These are phyloP conservation scores for Zaprionus africanus DNA, from an alignment of 1,140 invertebrate genomes.

Conservation along the genomic window DNA sequence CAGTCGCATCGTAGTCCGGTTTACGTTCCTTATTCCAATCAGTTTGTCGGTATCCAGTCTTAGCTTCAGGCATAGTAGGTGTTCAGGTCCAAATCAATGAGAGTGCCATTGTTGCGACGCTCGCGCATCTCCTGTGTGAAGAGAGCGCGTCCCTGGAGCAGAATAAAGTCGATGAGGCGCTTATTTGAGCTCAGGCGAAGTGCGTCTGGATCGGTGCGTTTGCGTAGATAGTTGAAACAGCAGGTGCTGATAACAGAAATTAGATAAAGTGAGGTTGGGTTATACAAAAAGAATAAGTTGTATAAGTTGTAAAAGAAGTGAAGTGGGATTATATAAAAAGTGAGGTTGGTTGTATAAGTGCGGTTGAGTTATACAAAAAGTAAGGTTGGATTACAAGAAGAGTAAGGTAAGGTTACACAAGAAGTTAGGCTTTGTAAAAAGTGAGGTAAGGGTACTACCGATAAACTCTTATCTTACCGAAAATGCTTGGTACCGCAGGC, in stretches of 20 bases:
- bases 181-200: slow-evolving; percentile 71
- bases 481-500: slow-evolving; percentile 86
- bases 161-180: slow-evolving; percentile 78
- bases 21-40: slow-evolving; percentile 13
- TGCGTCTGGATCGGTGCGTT: slow-evolving; percentile 71
- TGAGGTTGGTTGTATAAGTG: background rate
- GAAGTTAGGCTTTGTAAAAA: too few species aligned
- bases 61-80: slow-evolving; percentile 60
- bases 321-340: background rate
- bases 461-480: slow-evolving; percentile 55
- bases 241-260: slow-evolving; percentile 56
- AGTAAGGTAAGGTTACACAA: too few species aligned
- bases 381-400: background rate
- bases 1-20: slow-evolving; percentile 40
- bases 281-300: too few species aligned
- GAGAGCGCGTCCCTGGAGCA: slow-evolving; percentile 73
- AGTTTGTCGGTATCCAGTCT: background rate
- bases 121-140: slow-evolving; percentile 69
- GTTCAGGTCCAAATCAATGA: slow-evolving; percentile 64
- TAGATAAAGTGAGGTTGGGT: background rate
- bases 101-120: slow-evolving; percentile 62
- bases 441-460: too few species aligned
- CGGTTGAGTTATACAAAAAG: too few species aligned
- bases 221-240: slow-evolving; percentile 82
- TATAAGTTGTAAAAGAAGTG: too few species aligned